Evolutionary conservation across 2,113 vertebrate species (phyloP), one percentile per base, ranked within the genome.

Genomic region (Pterophyllum scalare): DNA sequence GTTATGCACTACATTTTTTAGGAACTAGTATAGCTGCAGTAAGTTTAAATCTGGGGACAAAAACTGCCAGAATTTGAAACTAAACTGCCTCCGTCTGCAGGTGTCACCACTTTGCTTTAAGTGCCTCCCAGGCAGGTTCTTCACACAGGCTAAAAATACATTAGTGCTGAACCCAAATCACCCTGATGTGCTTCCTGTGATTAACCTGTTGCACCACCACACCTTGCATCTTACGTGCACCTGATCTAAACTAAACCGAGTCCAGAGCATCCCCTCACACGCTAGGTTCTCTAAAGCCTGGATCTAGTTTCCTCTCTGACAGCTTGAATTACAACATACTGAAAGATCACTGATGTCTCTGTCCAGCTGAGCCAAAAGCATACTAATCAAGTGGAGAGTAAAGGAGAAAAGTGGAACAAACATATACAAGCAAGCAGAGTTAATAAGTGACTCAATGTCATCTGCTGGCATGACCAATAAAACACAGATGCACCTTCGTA

Each of bases 21-120:
- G 43, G 26, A 72, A 28, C 26, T 52, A 72, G 20, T 33, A 72
- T 54, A 33, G 46, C 43, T 52, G 17, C 43, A 8, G 28, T 28
- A 40, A 49, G 26, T 2, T 33, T 17, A 72, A 33, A 70, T 26
- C 15, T 70, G 10, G 43, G 17, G 43, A 52, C 22, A 26, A 19
- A 70, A 52, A 72, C 43, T 31, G 26, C 65, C 65, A 72, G 26
- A 52, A 52, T 72, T 72, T 72, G 46, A 72, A 72, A 72, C 54
- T 54, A 54, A 72, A 54, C 0, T n/a, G 46, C 67, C 26, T 72
- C 24, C 24, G 15, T 52, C 52, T 52, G 65, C 43, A 52, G 64
- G 40, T 70, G 64, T 70, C 40, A 49, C 40, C 24, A 28, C 24
- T 49, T 28, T 70, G 40, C 49, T 70, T 70, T 49, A 43, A 70